These are phyloP conservation scores for Drosophila nigricruria DNA, from an alignment of 2,888 invertebrate species.

Conservation along the genomic window DNA sequence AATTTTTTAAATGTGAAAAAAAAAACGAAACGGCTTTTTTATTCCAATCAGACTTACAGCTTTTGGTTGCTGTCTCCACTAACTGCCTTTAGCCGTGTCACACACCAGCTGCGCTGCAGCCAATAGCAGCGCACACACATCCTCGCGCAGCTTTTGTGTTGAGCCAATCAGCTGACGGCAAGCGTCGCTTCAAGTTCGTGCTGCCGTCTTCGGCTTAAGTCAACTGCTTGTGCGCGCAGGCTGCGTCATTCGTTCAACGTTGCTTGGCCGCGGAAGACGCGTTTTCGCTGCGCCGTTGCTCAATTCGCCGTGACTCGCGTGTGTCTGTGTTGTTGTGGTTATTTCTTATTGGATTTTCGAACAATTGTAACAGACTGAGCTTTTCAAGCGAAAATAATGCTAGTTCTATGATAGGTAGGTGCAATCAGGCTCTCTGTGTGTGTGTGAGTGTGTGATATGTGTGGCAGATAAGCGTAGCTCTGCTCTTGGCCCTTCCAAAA, in stretches of 20 bases:
- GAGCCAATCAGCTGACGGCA: constrained; percentile 43
- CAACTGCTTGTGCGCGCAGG: constrained; percentile 20
- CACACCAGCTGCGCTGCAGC: constrained; percentile 15
- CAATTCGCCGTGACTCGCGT: constrained; percentile 12
- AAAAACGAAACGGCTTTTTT: background rate
- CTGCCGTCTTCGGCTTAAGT: constrained; percentile 48
- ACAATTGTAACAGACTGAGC: constrained; percentile 8
- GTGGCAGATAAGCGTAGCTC: constrained; percentile 41
- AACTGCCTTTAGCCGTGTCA: constrained; percentile 18
- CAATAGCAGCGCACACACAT: constrained; percentile 31
- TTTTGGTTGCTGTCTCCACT: constrained; percentile 33
- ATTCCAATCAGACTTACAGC: background rate
- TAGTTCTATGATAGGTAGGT: constrained; percentile 64
- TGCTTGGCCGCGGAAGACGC: constrained; percentile 60
- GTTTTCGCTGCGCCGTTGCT: constrained; percentile 23
- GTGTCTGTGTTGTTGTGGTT: background rate
- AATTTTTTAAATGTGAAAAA: constrained; percentile 73
- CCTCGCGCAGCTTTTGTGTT: constrained; percentile 28
- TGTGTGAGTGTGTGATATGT: constrained; percentile 43
- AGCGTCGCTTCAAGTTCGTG: constrained; percentile 27
- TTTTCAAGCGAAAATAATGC: constrained; percentile 23
- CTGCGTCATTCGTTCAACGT: constrained; percentile 47
- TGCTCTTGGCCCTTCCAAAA: constrained; percentile 59
- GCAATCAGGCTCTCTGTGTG: constrained; percentile 31
- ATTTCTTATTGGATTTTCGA: constrained; percentile 19